phyloP scores from a whole-genome alignment of 2,113 vertebrate genomes.

The Saguinus midas region DNA sequence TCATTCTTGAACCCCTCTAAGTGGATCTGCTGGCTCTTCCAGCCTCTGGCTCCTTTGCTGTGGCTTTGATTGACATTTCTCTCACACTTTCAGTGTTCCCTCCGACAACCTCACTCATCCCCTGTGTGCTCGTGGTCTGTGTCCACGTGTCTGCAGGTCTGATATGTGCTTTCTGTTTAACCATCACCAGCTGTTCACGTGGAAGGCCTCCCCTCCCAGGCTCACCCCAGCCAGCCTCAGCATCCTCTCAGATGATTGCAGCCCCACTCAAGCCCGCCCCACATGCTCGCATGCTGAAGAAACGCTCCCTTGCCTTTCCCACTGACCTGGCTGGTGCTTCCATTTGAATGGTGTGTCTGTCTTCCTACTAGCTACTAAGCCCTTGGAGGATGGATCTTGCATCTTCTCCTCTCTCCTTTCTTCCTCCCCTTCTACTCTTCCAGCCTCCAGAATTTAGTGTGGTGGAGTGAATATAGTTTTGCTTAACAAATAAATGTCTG shows the following conservation, averaged over 20 bases:
- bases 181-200: neutral
- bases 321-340: fast-evolving
- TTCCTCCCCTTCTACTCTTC: neutral
- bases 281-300: neutral
- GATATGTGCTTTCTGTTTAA: fast-evolving
- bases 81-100: too few relatives aligned
- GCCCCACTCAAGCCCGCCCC: neutral
- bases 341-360: neutral
- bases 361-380: neutral
- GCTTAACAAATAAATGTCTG: neutral
- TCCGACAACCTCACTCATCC: neutral
- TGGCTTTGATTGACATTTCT: neutral
- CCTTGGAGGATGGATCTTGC: neutral
- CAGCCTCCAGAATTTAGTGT: neutral
- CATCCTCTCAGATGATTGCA: neutral
- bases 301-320: neutral
- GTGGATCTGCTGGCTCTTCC: neutral
- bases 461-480: too few relatives aligned
- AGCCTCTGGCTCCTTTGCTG: neutral
- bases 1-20: neutral
- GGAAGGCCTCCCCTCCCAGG: neutral
- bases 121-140: neutral
- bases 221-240: neutral
- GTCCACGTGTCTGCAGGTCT: neutral
- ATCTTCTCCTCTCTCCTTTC: neutral